These are phyloP conservation scores for Halocaridina rubra DNA, from an alignment of 2,888 invertebrate genomes.

Conservation along the genomic window DNA sequence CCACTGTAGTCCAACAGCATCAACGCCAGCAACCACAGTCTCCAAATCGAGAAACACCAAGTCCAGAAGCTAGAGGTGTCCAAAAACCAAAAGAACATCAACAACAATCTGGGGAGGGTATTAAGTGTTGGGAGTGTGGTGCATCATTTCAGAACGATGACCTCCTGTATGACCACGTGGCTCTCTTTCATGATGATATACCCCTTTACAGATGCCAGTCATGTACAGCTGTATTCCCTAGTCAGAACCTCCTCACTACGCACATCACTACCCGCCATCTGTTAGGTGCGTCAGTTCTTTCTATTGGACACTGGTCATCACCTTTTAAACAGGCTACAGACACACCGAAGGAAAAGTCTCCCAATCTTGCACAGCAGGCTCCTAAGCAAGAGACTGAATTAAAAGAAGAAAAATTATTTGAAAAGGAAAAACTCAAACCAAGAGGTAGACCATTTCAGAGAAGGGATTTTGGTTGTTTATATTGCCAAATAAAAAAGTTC, in stretches of 20 bases:
- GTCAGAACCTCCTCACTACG: slow-evolving; percentile 14
- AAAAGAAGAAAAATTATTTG: no score
- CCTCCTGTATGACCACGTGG: slow-evolving; percentile 45
- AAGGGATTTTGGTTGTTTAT: slow-evolving; percentile 14
- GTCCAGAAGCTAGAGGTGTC: not conserved
- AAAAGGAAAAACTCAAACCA: not conserved
- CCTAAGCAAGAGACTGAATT: no score
- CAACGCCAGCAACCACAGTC: not conserved
- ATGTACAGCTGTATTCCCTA: slow-evolving; percentile 37
- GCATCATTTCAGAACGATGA: slow-evolving; percentile 37
- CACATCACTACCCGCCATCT: slow-evolving; percentile 38
- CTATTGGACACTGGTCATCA: no score
- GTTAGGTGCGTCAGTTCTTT: slow-evolving; percentile 19
- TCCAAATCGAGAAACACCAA: not conserved
- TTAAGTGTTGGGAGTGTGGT: slow-evolving; percentile 46
- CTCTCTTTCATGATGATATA: slow-evolving; percentile 34
- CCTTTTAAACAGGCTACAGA: no score
- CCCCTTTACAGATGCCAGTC: slow-evolving; percentile 10
- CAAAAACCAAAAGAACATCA: not conserved
- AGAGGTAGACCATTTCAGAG: not conserved
- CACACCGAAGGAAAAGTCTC: not conserved
- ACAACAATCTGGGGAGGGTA: not conserved
- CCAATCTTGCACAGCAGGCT: not conserved
- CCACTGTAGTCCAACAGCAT: no score
- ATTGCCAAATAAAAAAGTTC: slow-evolving; percentile 23